These are phyloP conservation scores for Smutsia temminckii DNA, from an alignment of 2,797 vertebrate genomes.

Conservation along the genomic window DNA sequence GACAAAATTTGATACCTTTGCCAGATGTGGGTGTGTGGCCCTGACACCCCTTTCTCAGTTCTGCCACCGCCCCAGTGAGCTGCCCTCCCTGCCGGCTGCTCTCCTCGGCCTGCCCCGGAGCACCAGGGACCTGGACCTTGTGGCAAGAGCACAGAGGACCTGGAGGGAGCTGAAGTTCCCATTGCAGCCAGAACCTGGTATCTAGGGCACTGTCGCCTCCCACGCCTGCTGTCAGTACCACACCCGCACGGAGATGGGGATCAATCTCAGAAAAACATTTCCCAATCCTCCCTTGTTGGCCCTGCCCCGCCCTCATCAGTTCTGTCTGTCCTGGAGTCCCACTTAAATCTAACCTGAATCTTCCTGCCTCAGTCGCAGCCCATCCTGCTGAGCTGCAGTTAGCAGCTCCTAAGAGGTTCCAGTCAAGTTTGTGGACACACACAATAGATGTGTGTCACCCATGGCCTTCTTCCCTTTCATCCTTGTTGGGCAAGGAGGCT, in stretches of 20 bases:
- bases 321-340: slow-evolving; percentile 32
- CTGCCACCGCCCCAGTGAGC: background rate
- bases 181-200: slow-evolving; percentile 61
- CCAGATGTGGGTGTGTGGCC: background rate
- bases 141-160: slow-evolving; percentile 30
- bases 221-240: slow-evolving; percentile 63
- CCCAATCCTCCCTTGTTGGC: slow-evolving; percentile 31
- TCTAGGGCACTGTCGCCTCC: slow-evolving; percentile 66
- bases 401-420: slow-evolving; percentile 45
- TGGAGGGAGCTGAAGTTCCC: slow-evolving; percentile 57
- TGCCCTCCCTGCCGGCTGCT: background rate
- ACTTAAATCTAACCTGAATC: slow-evolving; percentile 52
- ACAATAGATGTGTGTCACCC: slow-evolving; percentile 72
- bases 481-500: slow-evolving; percentile 66
- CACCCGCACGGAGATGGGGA: slow-evolving; percentile 67
- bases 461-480: slow-evolving; percentile 72
- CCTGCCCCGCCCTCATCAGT: slow-evolving; percentile 5
- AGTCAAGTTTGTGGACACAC: slow-evolving; percentile 56
- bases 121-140: background rate
- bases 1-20: background rate
- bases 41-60: background rate
- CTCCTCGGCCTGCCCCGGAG: background rate
- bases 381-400: slow-evolving; percentile 30
- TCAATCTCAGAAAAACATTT: slow-evolving; percentile 64
- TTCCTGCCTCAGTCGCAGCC: background rate